Evolutionary conservation across 2,797 vertebrate genomes (phyloP), one percentile per base, ranked within the genome.

Genomic region (Sitta carolinensis): DNA sequence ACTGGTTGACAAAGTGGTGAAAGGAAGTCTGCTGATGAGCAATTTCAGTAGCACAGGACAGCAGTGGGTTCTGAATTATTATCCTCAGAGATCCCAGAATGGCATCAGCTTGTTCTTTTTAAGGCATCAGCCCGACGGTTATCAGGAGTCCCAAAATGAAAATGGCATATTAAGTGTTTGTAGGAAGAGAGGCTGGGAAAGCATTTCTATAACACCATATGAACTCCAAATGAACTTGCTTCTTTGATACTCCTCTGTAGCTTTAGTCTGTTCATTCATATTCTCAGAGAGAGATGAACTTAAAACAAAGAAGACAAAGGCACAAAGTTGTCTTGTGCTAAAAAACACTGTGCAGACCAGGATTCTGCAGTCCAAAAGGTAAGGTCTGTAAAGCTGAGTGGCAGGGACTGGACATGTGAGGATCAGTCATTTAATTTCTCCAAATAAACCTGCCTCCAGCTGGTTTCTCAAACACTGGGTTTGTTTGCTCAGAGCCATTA

Each of bases 11-110:
- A 69, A 62, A 68, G 50, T n/a, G 9, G 51, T 87, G 78, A 89
- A 92, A 88, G 63, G 55, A 94, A 85, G 50, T 64, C 79, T 67
- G 64, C 20, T 64, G 68, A 89, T 54, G 52, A 96, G 68, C 64
- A 85, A 61, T 52, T 79, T 84, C 84, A 74, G 52, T 27, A 76
- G 57, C 72, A 80, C 26, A 78, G 72, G 51, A 79, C 63, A 82
- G 59, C 42, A 92, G 18, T 13, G 13, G 13, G 16, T 64, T 89
- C 38, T 70, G 50, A 85, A 74, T 66, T 72, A 66, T 27, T 54
- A 72, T 9, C 42, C 51, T 61, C 45, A 81, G 55, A 79, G 34
- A 91, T 54, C 14, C 16, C 59, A 89, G 89, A 63, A 50, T 9
- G 25, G 42, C 34, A 77, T 42, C 42, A 89, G 52, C 52, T 87